Conservation (phyloP, 1,140 invertebrate species). For the Amphibalanus amphitrite region DNA sequence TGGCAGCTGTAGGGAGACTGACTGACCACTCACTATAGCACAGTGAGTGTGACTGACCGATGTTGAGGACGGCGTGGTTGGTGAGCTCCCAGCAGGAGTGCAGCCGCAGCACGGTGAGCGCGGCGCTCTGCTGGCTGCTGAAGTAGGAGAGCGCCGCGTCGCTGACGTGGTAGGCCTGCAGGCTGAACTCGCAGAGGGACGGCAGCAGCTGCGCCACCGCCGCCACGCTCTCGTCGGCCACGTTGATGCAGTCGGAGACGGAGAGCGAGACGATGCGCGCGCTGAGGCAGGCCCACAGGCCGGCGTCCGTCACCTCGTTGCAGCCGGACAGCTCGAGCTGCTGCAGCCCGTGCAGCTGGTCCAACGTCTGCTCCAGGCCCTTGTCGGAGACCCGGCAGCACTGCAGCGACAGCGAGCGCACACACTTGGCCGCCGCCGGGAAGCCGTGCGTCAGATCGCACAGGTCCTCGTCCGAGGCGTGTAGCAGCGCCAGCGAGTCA, state of each 20-base stretch:
- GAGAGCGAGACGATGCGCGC: conserved; percentile 75
- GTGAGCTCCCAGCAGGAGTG: conserved; percentile 94
- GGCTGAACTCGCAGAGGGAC: conserved; percentile 72
- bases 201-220: conserved; percentile 81
- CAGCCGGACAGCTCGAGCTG: conserved; percentile 79
- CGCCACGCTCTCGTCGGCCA: conserved; percentile 83
- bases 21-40: neutral
- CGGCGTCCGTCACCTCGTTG: conserved; percentile 86
- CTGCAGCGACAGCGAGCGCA: conserved; percentile 59
- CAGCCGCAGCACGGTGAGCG: conserved; percentile 64
- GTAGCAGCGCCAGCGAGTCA: conserved; percentile 59
- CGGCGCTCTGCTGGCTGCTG: conserved; percentile 74
- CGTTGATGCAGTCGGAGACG: conserved; percentile 87
- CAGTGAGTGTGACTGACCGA: conserved; percentile 39
- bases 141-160: conserved; percentile 88
- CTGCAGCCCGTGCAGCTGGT: conserved; percentile 49
- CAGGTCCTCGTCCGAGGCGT: conserved; percentile 73
- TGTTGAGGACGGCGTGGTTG: conserved; percentile 88
- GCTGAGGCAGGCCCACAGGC: conserved; percentile 77
- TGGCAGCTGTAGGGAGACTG: neutral
- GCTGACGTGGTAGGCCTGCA: conserved; percentile 90
- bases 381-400: conserved; percentile 75
- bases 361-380: conserved; percentile 64
- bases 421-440: conserved; percentile 58
- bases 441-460: conserved; percentile 68